Base-by-base conservation (phyloP, 1,140 invertebrate species). In the Drosophila dunni region DNA sequence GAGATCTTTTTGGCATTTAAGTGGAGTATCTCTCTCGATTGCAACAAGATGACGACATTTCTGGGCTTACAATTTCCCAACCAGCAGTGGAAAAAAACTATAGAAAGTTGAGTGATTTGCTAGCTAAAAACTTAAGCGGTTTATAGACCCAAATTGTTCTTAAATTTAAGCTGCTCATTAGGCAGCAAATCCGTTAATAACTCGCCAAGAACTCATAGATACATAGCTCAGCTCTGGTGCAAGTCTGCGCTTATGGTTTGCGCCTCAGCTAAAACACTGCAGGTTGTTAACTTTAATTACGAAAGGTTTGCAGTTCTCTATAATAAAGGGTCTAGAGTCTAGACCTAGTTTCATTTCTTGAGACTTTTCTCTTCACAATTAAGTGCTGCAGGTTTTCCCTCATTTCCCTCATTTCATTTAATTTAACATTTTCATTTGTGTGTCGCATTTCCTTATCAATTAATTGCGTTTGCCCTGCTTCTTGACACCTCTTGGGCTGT, bases 1-100 rank as follows among this genome's bases (percentile, higher is more conserved):
- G 53, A 73, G 71, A 75, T 77, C 75, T 78, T 61, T 29, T 78
- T 38, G 67, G 61, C 75, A 75, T 75, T 74, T 74, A 75, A 75
- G 75, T 69, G 54, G 54, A 78, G 64, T 46, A 48, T 56, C 33
- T 34, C 33, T 56, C 65, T 64, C 6, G 24, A 29, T 29, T 54
- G 44, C 63, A 63, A 29, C 29, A 15, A 38, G 40, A 68, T 68
- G 70, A 61, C 69, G 74, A 61, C 44, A 73, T 38, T 36, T 11
- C 13, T 36, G 13, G 53, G 56, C 20, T 34, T 36, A 24, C 56
- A 46, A 71, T 71, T 66, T 62, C 38, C 11, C 17, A 69, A 62
- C 8, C 48, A 42, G 10, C 46, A 42, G 13, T 3, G 8, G 24
- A 53, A 7, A 7, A 29, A 20, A 29, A 46, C 1, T 11, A 48